Conservation (phyloP, 2,888 invertebrate genomes). For the Eupeodes latifasciatus region DNA sequence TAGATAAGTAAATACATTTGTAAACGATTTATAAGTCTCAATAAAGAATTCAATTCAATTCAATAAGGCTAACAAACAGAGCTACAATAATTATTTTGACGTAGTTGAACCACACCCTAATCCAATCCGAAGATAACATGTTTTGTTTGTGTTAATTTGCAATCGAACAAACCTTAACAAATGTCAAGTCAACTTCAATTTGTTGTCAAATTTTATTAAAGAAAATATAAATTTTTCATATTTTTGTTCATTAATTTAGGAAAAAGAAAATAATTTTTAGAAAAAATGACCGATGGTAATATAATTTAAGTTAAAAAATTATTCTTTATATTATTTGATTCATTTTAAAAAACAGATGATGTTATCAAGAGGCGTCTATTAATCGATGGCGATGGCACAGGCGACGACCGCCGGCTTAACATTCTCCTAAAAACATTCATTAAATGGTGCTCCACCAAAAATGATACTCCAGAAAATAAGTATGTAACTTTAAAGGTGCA, state of each 20-base stretch:
- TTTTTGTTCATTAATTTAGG: not conserved
- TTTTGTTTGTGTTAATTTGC: not conserved
- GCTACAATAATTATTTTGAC: no score
- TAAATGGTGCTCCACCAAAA: slow-evolving; percentile 90
- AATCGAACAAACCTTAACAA: not conserved
- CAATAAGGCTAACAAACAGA: no score
- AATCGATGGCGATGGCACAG: slow-evolving; percentile 98
- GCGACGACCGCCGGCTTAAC: slow-evolving; percentile 96
- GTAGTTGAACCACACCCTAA: no score
- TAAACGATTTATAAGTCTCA: no score
- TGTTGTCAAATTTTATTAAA: slow-evolving; percentile 38
- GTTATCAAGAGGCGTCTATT: slow-evolving; percentile 95
- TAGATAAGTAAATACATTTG: no score
- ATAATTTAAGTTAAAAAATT: not conserved
- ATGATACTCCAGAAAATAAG: slow-evolving; percentile 89
- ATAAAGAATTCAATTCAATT: no score
- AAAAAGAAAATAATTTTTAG: not conserved
- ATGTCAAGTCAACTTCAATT: slow-evolving; percentile 37
- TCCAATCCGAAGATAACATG: no score
- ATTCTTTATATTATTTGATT: no score
- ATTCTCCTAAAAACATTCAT: slow-evolving; percentile 92
- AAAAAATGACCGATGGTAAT: slow-evolving; percentile 65
- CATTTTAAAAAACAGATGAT: slow-evolving; percentile 88
- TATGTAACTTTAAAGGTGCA: slow-evolving; percentile 85
- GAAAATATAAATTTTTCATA: not conserved